Evolutionary conservation across 2,797 vertebrate species (phyloP), one percentile per base, ranked within the genome.

Genomic region (Diceros bicornis): DNA sequence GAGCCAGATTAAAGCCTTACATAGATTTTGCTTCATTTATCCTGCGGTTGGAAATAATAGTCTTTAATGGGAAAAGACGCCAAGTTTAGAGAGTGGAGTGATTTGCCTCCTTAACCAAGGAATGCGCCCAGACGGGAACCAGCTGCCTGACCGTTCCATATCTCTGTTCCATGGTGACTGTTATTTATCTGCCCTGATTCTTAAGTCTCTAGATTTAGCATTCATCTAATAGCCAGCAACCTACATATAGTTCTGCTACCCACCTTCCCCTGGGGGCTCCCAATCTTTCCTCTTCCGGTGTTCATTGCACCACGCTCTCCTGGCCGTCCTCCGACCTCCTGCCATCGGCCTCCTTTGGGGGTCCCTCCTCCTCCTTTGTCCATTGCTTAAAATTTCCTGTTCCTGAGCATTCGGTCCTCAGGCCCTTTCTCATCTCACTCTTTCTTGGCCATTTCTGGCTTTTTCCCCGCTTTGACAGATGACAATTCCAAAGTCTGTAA

Each of bases 1-100:
- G 66, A 81, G 61, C 34, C 84, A 89, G 62, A 94, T 84, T 14
- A 94, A 96, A 89, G 91, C 41, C 79, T 81, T 61, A 21, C 8
- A 59, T 9, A 64, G 71, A 64, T 25, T 27, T 74, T 41, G 71
- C 79, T 77, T 82, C 57, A 1, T 72, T 50, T 62, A 44, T 86
- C 47, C 87, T 41, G n/a, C 27, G 57, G 50, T 81, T 69, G n/a
- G 78, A 47, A 52, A 37, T 10, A 11, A 69, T 2, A 10, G 44
- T 55, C 68, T 91, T 41, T 25, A 23, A 79, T 3, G 50, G 82
- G 79, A 81, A 68, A 66, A 72, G 87, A 59, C 0, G 16, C 74
- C 21, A 62, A 64, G 84, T 55, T 77, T 37, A 20, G 55, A 93
- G 20, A 68, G 37, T 16, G 25, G n/a, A 29, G 16, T 1, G 18